Percentiles rank a stretch among this genome's conserved stretches.
phyloP scores from a whole-genome alignment of 2,888 invertebrate genomes.

The Parasteatoda lunata region DNA sequence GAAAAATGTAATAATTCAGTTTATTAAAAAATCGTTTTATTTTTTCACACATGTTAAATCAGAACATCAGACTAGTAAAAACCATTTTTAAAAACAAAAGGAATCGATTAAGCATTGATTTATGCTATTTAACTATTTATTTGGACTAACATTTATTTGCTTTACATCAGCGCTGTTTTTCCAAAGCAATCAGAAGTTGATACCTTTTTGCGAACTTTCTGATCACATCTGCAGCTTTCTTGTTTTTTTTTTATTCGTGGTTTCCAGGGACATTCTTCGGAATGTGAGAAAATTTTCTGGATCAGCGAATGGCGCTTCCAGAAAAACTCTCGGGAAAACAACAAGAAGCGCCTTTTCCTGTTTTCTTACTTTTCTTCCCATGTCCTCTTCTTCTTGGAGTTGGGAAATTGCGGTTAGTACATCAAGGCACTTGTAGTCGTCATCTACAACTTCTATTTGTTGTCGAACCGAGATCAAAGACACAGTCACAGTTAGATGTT shows the following conservation, averaged over 20 bases:
- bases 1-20: no score
- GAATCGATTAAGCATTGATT: no score
- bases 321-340: constrained; percentile 44
- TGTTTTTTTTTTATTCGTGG: constrained; percentile 16
- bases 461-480: background rate
- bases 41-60: no score
- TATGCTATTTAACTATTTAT: no score
- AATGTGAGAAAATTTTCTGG: constrained; percentile 62
- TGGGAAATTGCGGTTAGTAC: constrained; percentile 20
- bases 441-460: background rate
- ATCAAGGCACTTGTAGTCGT: background rate
- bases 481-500: background rate
- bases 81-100: no score
- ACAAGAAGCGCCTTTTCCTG: constrained; percentile 39
- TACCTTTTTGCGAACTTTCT: constrained; percentile 23
- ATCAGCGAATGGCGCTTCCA: constrained; percentile 46
- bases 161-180: no score
- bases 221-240: constrained; percentile 2
- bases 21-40: no score
- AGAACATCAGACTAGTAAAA: no score
- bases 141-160: no score
- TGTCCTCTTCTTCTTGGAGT: background rate
- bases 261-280: constrained; percentile 33
- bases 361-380: constrained; percentile 16
- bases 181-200: background rate